Percentiles rank a stretch among this genome's conserved stretches.
phyloP scores from a whole-genome alignment of 2,113 vertebrate species.

The Rhabdornis inornatus region DNA sequence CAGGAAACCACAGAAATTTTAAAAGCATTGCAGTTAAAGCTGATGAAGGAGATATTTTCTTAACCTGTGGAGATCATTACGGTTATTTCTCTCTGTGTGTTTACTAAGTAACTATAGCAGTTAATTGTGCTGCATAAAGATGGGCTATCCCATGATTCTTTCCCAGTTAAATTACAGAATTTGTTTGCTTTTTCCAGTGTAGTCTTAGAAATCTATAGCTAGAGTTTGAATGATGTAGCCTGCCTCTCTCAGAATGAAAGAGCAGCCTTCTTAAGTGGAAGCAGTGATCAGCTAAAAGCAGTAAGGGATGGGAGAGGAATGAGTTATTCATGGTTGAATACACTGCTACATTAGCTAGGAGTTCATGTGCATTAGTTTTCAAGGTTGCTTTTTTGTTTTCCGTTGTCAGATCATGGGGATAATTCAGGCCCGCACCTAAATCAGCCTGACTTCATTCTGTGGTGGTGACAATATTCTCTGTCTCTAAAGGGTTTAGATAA shows the following conservation, averaged over 20 bases:
- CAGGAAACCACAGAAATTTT: background rate
- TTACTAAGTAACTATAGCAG: background rate
- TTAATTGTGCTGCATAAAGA: background rate
- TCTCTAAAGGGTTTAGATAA: background rate
- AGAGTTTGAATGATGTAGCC: background rate
- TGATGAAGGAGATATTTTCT: background rate
- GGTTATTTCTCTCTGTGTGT: background rate
- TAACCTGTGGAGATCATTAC: background rate
- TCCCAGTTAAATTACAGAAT: background rate
- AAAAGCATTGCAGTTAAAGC: background rate
- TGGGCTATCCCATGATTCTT: background rate
- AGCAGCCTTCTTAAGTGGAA: background rate
- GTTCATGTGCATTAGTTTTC: background rate
- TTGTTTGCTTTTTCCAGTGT: background rate
- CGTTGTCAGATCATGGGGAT: background rate
- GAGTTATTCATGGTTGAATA: background rate
- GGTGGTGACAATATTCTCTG: fast-evolving
- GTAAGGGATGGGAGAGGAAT: background rate
- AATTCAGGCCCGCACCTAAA: background rate
- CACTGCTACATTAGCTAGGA: background rate
- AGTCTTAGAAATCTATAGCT: background rate
- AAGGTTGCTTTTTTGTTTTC: background rate
- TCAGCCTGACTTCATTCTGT: background rate
- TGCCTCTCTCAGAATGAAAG: background rate
- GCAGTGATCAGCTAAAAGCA: background rate